A percentile compares a stretch with the other conserved stretches of the same genome.
phyloP scores from a whole-genome alignment of 2,113 vertebrate species.

The Rostratula benghalensis region DNA sequence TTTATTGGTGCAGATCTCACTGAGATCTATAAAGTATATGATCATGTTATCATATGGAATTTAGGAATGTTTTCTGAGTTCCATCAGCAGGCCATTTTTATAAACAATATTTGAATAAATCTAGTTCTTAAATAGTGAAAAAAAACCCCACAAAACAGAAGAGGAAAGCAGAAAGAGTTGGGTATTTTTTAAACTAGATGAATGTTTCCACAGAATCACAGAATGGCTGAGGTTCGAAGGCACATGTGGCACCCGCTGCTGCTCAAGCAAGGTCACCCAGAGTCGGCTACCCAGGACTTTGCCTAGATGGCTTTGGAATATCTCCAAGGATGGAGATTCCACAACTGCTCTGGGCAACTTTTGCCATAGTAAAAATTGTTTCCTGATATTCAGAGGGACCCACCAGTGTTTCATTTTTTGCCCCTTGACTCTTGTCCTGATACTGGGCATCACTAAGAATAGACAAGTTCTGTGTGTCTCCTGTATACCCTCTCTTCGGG shows the following conservation, averaged over 20 bases:
- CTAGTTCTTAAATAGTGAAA: neutral
- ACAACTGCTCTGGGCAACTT: neutral
- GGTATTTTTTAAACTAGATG: neutral
- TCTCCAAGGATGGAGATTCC: neutral
- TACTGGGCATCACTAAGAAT: neutral
- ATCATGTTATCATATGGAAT: neutral
- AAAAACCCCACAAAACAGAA: neutral
- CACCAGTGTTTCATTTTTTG: neutral
- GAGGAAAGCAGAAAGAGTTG: neutral
- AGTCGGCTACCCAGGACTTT: neutral
- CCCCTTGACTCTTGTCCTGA: neutral
- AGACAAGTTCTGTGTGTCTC: neutral
- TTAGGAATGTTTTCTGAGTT: neutral
- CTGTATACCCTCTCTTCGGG: neutral
- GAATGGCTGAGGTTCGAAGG: neutral
- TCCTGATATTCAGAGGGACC: neutral
- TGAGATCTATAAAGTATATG: neutral
- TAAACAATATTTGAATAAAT: neutral
- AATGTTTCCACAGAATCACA: neutral
- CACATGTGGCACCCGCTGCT: rapidly evolving
- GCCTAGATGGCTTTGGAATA: neutral
- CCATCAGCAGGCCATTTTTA: neutral
- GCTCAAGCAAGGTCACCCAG: neutral
- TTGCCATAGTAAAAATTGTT: neutral
- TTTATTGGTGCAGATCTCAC: neutral